Evolutionary conservation across 2,113 vertebrate genomes (phyloP).

Genomic region (Damaliscus lunatus): DNA sequence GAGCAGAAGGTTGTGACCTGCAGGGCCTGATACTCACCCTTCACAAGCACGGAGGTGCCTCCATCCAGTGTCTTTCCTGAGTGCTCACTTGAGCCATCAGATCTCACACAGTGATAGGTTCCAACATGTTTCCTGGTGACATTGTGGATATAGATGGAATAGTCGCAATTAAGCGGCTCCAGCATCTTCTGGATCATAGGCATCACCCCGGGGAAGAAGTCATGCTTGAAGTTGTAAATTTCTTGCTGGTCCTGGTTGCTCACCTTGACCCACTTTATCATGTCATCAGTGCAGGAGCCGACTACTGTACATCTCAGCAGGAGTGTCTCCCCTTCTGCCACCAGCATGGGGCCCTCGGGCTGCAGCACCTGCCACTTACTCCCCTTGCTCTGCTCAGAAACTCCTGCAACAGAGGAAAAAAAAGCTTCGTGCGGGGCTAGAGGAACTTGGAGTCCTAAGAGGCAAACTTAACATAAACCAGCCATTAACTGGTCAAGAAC

Average conservation of each 20-base stretch:
- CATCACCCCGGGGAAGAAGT: background rate
- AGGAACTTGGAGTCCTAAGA: background rate
- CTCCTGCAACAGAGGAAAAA: background rate
- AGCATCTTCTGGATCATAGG: background rate
- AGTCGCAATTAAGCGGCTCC: constrained; percentile 5
- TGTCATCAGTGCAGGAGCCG: rapidly evolving
- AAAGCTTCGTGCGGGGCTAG: background rate
- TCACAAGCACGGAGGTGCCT: constrained; percentile 48
- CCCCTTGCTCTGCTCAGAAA: background rate
- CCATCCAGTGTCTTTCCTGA: background rate
- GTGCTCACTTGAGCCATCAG: background rate
- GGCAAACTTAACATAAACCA: background rate
- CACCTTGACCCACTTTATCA: constrained; percentile 48
- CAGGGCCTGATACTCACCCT: constrained; percentile 37
- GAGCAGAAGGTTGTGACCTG: background rate
- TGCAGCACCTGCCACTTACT: background rate
- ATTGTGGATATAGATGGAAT: constrained; percentile 51
- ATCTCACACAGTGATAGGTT: constrained; percentile 52
- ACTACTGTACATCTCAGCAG: background rate
- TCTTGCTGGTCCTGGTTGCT: background rate
- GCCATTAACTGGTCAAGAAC: background rate
- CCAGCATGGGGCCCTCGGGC: background rate
- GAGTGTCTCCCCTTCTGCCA: constrained; percentile 33
- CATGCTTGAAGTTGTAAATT: constrained; percentile 1
- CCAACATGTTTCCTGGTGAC: constrained; percentile 43